Evolutionary conservation across 2,888 invertebrate genomes (phyloP), one percentile per base, ranked within the genome.

Genomic region (Alloplasta piceator): DNA sequence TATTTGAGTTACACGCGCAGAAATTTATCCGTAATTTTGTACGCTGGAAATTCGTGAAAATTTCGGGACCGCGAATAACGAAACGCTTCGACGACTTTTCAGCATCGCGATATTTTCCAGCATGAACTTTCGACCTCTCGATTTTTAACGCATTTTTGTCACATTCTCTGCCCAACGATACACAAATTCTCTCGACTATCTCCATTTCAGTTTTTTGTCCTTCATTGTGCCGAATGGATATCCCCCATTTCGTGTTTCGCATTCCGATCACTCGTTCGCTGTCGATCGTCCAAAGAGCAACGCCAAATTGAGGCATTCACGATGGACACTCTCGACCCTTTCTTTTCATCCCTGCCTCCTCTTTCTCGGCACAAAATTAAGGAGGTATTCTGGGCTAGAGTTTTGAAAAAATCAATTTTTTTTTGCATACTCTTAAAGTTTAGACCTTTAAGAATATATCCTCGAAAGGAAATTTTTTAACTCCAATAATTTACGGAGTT

Each of bases 71-170:
- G 46, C 46, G 10, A 56, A 68, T 26, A 68, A 56, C 10, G 36
- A 52, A 66, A 10, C 46, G 36, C n/a, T 1, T 26, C 12, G 9
- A 6, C 16, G 43, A 56, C 26, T 36, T 6, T 26, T 26, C 26
- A 26, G 26, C 36, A 9, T 26, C 41, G 16, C 6, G 12, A 36
- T 26, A 67, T 75, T 64, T 46, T 64, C 43, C 9, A 10, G 26
- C 26, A 26, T 67, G 52, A 43, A 67, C 9, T 66, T 66, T 60
- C 36, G 41, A 66, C 58, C 64, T 26, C 41, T 50, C 5, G 12
- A 55, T 72, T 38, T 56, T 68, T 36, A 16, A 56, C 26, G 26
- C 26, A 26, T 26, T 2, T 3, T 26, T 26, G 39, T 58, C 36
- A 52, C 66, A 58, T 61, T 6, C 36, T 26, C 14, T n/a, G 5